These are phyloP conservation scores for Callimorpha dominula DNA, from an alignment of 2,888 invertebrate genomes.

Conservation along the genomic window DNA sequence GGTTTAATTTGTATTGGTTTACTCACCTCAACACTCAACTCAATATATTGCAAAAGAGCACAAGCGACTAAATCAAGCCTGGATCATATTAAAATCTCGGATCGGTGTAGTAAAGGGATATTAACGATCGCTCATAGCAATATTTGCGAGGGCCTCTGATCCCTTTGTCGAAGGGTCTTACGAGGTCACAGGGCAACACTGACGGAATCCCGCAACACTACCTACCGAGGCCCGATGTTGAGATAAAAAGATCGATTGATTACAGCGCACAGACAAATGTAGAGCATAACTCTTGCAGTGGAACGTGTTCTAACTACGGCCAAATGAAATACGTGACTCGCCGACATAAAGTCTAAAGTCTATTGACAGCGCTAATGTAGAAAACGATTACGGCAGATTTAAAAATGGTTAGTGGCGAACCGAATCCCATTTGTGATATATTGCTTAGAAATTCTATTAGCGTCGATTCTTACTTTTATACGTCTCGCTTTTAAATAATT, in stretches of 20 bases:
- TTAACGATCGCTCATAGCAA: slow-evolving; percentile 41
- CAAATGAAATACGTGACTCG: slow-evolving; percentile 59
- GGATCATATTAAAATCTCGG: slow-evolving; percentile 23
- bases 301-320: slow-evolving; percentile 37
- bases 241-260: slow-evolving; percentile 67
- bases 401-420: slow-evolving; percentile 53
- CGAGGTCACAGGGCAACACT: slow-evolving; percentile 43
- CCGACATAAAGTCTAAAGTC: slow-evolving; percentile 40
- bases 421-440: slow-evolving; percentile 50
- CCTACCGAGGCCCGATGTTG: slow-evolving; percentile 41
- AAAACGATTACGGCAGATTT: slow-evolving; percentile 50
- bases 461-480: slow-evolving; percentile 31
- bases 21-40: background rate
- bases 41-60: background rate
- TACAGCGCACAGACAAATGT: slow-evolving; percentile 68
- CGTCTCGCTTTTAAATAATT: slow-evolving; percentile 15
- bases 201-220: slow-evolving; percentile 48
- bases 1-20: background rate
- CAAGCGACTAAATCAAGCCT: slow-evolving; percentile 6
- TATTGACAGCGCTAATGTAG: slow-evolving; percentile 41
- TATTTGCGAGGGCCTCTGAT: slow-evolving; percentile 31
- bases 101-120: slow-evolving; percentile 3
- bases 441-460: slow-evolving; percentile 47
- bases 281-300: slow-evolving; percentile 61
- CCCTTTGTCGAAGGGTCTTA: slow-evolving; percentile 29